Conservation (phyloP, 2,113 vertebrate species). For the Alectura lathami region DNA sequence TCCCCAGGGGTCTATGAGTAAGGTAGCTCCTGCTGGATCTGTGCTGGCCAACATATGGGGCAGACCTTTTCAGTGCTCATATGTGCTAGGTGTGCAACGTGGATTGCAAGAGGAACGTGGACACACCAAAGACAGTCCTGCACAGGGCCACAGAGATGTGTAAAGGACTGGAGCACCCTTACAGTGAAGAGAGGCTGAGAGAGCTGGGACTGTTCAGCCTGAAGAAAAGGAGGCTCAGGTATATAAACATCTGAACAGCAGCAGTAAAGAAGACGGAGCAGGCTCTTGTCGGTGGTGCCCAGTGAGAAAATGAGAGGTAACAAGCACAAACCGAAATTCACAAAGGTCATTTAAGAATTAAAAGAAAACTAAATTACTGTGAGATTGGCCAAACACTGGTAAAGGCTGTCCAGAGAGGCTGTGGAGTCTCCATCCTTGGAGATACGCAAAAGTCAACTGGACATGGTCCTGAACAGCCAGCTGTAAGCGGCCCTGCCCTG, state of each 20-base stretch:
- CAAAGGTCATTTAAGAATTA: background rate
- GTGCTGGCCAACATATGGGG: background rate
- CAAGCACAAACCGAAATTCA: background rate
- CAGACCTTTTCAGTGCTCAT: background rate
- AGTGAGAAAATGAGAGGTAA: background rate
- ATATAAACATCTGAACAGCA: background rate
- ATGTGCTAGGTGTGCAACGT: fast-evolving
- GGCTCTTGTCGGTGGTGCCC: background rate
- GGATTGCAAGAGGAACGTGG: fast-evolving
- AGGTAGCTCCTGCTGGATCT: background rate
- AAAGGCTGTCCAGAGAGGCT: background rate
- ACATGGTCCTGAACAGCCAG: background rate
- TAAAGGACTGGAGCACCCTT: background rate
- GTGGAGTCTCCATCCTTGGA: background rate
- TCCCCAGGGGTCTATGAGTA: background rate
- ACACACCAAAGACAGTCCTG: fast-evolving
- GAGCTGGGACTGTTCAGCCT: background rate
- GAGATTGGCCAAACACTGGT: background rate
- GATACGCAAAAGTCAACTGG: background rate
- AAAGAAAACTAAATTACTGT: background rate
- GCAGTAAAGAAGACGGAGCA: background rate
- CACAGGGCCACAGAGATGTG: background rate
- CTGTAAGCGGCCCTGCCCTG: background rate
- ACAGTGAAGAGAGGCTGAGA: background rate
- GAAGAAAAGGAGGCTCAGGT: background rate